These are phyloP conservation scores for Odocoileus hemionus DNA, from an alignment of 2,113 vertebrate species.

Conservation along the genomic window DNA sequence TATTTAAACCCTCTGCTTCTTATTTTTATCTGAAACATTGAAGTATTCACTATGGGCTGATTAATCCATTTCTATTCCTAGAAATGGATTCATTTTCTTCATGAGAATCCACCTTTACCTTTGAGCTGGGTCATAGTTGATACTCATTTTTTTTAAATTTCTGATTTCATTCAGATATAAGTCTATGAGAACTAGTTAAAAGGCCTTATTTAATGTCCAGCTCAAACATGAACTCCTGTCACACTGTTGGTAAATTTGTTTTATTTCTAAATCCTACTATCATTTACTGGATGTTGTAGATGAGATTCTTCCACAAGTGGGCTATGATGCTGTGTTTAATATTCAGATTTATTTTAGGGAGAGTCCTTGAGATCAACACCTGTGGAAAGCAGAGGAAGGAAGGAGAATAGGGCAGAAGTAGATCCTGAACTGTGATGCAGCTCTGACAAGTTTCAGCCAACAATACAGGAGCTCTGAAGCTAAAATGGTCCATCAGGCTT, in stretches of 20 bases:
- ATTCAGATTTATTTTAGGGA: not conserved
- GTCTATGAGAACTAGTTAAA: not conserved
- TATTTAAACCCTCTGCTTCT: not conserved
- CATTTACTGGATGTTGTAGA: not conserved
- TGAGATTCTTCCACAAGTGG: not conserved
- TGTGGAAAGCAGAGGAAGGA: not conserved
- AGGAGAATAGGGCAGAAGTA: not conserved
- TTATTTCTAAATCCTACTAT: not conserved
- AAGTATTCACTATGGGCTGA: not conserved
- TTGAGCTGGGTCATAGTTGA: not conserved
- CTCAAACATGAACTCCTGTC: not conserved
- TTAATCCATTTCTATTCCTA: not conserved
- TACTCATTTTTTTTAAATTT: not conserved
- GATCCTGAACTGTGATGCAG: not conserved
- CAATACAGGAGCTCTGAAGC: not conserved
- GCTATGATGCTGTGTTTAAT: not conserved
- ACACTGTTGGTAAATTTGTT: not conserved
- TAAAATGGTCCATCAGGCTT: accelerated
- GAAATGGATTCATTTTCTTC: not conserved
- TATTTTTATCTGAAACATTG: not conserved
- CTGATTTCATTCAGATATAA: not conserved
- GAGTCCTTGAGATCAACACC: not conserved
- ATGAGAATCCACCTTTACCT: not conserved
- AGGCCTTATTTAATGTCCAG: not conserved
- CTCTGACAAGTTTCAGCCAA: not conserved